Conservation (phyloP, 1,140 invertebrate genomes). For the Patella vulgata region DNA sequence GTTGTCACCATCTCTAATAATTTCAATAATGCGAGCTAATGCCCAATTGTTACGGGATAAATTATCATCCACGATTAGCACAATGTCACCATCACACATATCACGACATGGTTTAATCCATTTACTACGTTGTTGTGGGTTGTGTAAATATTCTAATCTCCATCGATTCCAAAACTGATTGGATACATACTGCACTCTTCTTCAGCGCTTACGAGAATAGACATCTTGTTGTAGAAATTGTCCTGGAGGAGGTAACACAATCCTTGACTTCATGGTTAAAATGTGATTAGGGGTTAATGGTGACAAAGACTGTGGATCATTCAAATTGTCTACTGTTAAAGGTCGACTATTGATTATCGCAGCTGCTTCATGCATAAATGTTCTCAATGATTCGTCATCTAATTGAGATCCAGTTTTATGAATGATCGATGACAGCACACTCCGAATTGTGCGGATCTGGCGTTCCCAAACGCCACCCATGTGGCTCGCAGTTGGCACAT, state of each 20-base stretch:
- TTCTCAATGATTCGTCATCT: too few relatives aligned
- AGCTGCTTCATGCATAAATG: too few relatives aligned
- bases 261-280: constrained; percentile 28
- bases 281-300: constrained; percentile 39
- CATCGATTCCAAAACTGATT: constrained; percentile 36
- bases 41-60: too few relatives aligned
- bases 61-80: too few relatives aligned
- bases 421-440: too few relatives aligned
- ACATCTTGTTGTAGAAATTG: constrained; percentile 26
- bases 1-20: too few relatives aligned
- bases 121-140: constrained; percentile 21
- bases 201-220: constrained; percentile 33
- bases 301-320: too few relatives aligned
- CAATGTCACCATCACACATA: too few relatives aligned
- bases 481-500: constrained; percentile 25
- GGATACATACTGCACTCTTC: constrained; percentile 31
- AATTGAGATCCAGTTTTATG: too few relatives aligned
- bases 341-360: constrained; percentile 36
- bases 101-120: too few relatives aligned
- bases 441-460: constrained; percentile 31
- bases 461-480: too few relatives aligned
- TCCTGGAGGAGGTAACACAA: constrained; percentile 24
- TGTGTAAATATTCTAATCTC: constrained; percentile 26
- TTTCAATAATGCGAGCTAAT: too few relatives aligned
- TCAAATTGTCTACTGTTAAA: constrained; percentile 22